These are phyloP conservation scores for Notospermus geniculatus DNA, from an alignment of 1,140 invertebrate genomes.

Conservation along the genomic window DNA sequence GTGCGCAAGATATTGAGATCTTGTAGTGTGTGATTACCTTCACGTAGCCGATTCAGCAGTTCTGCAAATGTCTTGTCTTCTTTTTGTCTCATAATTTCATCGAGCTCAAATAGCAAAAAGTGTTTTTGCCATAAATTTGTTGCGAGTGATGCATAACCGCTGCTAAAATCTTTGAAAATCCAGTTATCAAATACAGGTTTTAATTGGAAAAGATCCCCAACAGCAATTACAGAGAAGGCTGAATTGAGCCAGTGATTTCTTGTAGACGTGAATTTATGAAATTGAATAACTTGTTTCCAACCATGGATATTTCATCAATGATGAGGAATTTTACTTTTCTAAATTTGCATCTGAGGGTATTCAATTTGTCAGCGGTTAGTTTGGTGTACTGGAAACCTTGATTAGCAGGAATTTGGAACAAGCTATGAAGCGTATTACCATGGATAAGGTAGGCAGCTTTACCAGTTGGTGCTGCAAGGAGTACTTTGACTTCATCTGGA, in stretches of 20 bases:
- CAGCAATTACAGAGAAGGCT: constrained; percentile 26
- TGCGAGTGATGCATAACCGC: constrained; percentile 20
- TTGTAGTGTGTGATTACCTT: constrained; percentile 15
- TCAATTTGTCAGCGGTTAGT: constrained; percentile 22
- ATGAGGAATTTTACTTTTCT: constrained; percentile 16
- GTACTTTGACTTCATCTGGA: constrained; percentile 18
- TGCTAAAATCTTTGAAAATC: constrained; percentile 24
- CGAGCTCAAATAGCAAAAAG: constrained; percentile 27
- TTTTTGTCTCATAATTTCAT: constrained; percentile 31
- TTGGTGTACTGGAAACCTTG: constrained; percentile 18
- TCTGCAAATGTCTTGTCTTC: constrained; percentile 23
- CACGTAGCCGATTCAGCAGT: constrained; percentile 23
- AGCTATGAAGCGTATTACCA: constrained; percentile 24
- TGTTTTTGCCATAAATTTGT: constrained; percentile 26
- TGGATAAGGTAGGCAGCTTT: constrained; percentile 26
- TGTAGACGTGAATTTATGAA: constrained; percentile 27
- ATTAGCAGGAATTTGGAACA: constrained; percentile 26
- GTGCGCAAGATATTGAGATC: constrained; percentile 18
- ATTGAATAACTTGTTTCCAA: constrained; percentile 26
- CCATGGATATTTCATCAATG: constrained; percentile 35
- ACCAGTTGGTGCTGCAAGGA: constrained; percentile 25
- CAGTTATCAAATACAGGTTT: constrained; percentile 31
- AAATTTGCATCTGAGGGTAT: constrained; percentile 17
- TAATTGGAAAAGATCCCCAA: constrained; percentile 31
- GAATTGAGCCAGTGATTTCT: constrained; percentile 20